Base-by-base conservation (phyloP, 2,113 vertebrate species). In the Colistium nudipinnis region DNA sequence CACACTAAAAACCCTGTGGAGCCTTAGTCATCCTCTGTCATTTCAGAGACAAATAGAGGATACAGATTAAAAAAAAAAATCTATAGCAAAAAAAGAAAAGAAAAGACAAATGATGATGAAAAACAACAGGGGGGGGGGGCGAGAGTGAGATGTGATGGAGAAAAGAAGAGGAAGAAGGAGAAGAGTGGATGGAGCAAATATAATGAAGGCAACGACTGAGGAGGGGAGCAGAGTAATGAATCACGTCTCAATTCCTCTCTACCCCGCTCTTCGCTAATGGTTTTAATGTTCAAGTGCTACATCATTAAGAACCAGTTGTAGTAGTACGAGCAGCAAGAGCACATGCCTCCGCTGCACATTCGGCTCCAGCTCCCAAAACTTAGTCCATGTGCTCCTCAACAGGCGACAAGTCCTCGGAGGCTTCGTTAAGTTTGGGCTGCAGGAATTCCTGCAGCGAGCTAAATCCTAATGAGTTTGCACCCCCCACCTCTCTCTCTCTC, bases 241-340 rank as follows among this genome's bases (percentile, higher is more conserved):
- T 87, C 84, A 87, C 87, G 70, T 65, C 73, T 78, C 80, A 73
- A 81, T 74, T 76, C 13, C 76, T 75, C 72, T 55, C 60, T n/a
- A n/a, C 49, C 57, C 33, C 76, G 39, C 51, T 56, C 71, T 19
- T 41, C 68, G 13, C 41, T 74, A 62, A 83, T 85, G 78, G 76
- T 31, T 85, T 85, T 80, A 83, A 85, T 77, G 82, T 87, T 75
- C 73, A 62, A 85, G 78, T 35, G 67, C 70, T 75, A 69, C 66
- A 79, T 83, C 76, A 83, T 80, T 87, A 80, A 80, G 82, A 77
- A 77, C 27, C 61, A 38, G 78, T 41, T 20, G 74, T 70, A 45
- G 74, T 4, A 48, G 44, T 11, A 25, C 44, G 4, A 3, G 44
- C 28, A 31, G 59, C 25, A 57, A 57, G 31, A 68, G 55, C 22